phyloP scores from a whole-genome alignment of 2,797 vertebrate species.

The Cirrhinus mrigala region DNA sequence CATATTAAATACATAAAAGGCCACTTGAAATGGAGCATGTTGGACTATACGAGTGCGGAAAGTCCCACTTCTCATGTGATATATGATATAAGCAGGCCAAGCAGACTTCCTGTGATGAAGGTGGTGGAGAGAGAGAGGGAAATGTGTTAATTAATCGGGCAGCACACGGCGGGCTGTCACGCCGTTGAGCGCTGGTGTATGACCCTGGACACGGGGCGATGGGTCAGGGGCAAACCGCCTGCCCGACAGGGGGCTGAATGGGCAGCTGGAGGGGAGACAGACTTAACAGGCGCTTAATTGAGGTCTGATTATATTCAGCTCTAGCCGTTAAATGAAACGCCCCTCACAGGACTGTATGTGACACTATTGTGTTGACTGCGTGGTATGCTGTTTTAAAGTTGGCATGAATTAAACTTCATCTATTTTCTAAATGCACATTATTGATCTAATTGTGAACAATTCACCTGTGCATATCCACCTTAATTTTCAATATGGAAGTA shows the following conservation, averaged over 20 bases:
- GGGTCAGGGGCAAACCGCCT: slow-evolving; percentile 44
- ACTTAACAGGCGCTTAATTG: slow-evolving; percentile 63
- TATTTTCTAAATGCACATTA: not conserved
- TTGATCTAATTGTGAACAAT: not conserved
- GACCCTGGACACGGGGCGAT: slow-evolving; percentile 49
- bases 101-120: slow-evolving; percentile 43
- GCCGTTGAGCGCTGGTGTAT: slow-evolving; percentile 47
- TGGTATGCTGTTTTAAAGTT: not conserved
- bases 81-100: slow-evolving; percentile 18
- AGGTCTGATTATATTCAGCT: slow-evolving; percentile 58
- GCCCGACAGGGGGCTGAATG: slow-evolving; percentile 40
- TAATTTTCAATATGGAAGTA: too few species aligned
- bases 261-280: slow-evolving; percentile 54
- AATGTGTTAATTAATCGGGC: slow-evolving; percentile 48
- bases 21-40: slow-evolving; percentile 35
- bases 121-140: slow-evolving; percentile 29
- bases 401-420: not conserved
- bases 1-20: slow-evolving; percentile 54
- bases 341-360: slow-evolving; percentile 46
- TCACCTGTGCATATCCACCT: not conserved
- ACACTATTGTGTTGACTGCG: slow-evolving; percentile 21
- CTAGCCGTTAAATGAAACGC: slow-evolving; percentile 54
- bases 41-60: slow-evolving; percentile 39
- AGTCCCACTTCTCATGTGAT: slow-evolving; percentile 49
- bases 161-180: slow-evolving; percentile 27